Evolutionary conservation across 2,113 vertebrate genomes (phyloP).

Genomic region (Xyrauchen texanus): DNA sequence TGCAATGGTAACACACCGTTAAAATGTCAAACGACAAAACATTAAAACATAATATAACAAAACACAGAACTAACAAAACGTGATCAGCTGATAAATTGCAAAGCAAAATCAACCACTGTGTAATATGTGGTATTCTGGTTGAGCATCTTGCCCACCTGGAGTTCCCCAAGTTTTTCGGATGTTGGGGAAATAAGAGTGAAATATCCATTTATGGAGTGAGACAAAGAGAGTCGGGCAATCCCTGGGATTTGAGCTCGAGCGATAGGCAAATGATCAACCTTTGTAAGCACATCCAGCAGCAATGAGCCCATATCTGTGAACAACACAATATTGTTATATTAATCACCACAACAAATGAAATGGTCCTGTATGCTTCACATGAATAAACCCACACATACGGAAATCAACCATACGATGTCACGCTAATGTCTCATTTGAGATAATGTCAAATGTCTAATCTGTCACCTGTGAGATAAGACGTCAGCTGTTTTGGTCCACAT

Average conservation of each 20-base stretch:
- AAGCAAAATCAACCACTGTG: not conserved
- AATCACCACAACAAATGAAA: not conserved
- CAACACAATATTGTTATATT: not conserved
- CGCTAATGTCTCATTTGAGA: too few species aligned
- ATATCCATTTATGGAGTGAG: slow-evolving; percentile 81
- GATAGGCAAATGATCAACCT: slow-evolving; percentile 81
- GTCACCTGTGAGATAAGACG: slow-evolving; percentile 89
- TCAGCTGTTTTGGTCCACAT: slow-evolving; percentile 89
- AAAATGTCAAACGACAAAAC: too few species aligned
- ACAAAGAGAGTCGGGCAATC: slow-evolving; percentile 82
- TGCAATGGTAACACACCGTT: not conserved
- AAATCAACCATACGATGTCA: too few species aligned
- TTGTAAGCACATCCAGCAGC: slow-evolving; percentile 86
- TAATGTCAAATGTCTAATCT: not conserved
- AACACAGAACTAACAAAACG: not conserved
- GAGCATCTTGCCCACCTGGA: slow-evolving; percentile 78
- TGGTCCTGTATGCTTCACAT: too few species aligned
- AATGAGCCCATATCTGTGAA: slow-evolving; percentile 88
- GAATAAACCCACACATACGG: too few species aligned
- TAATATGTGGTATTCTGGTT: not conserved
- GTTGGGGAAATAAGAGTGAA: slow-evolving; percentile 86
- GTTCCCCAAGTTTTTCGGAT: slow-evolving; percentile 87
- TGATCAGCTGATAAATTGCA: not conserved
- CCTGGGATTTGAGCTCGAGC: slow-evolving; percentile 81
- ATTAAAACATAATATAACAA: too few species aligned